These are phyloP conservation scores for Potorous gilbertii DNA, from an alignment of 2,797 vertebrate genomes.

Conservation along the genomic window DNA sequence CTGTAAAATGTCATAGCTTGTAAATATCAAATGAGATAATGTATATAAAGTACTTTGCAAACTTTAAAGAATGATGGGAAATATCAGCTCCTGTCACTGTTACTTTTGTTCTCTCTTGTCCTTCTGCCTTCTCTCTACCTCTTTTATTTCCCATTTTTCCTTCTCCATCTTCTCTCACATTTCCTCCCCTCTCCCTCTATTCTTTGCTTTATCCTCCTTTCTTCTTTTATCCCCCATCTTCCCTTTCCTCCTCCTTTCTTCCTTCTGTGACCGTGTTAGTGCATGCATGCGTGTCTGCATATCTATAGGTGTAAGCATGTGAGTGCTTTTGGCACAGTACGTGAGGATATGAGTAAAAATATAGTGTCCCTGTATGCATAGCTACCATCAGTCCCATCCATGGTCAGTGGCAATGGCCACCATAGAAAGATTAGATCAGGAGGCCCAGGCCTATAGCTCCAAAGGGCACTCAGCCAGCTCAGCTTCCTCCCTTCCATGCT, in stretches of 20 bases:
- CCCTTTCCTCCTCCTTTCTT: neutral
- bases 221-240: neutral
- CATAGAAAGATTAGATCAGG: neutral
- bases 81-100: neutral
- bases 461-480: neutral
- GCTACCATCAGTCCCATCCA: neutral
- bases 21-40: neutral
- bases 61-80: neutral
- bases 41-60: neutral
- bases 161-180: neutral
- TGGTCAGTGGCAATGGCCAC: neutral
- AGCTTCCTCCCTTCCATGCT: neutral
- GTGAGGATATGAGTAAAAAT: neutral
- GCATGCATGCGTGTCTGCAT: neutral
- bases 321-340: neutral
- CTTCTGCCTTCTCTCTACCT: neutral
- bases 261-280: neutral
- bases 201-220: neutral
- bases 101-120: neutral
- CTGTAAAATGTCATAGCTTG: neutral
- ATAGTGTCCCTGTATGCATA: neutral
- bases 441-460: neutral
- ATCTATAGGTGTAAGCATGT: neutral
- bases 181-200: fast-evolving
- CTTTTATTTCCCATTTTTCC: neutral